phyloP scores from a whole-genome alignment of 2,797 vertebrate species.

The Novumbra hubbsi region DNA sequence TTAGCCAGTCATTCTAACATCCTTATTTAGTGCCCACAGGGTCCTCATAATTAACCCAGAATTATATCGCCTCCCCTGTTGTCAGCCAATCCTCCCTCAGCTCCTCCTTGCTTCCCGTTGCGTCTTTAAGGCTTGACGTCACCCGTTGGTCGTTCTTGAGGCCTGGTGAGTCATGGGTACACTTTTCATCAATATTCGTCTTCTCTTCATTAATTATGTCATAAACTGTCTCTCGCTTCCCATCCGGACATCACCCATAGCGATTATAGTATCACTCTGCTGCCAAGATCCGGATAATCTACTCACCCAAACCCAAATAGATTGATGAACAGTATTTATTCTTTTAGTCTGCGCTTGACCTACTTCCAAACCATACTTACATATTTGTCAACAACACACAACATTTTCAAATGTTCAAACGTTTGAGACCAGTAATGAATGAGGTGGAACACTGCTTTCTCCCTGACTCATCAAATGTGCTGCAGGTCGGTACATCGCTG shows the following conservation, averaged over 20 bases:
- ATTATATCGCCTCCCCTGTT: slow-evolving; percentile 46
- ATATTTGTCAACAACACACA: too few relatives aligned
- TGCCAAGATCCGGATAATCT: slow-evolving; percentile 14
- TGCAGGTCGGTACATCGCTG: neutral
- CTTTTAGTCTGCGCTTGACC: neutral
- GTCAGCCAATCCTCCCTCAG: slow-evolving; percentile 47
- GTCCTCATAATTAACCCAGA: slow-evolving; percentile 70
- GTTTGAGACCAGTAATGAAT: neutral
- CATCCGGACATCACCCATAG: slow-evolving; percentile 29
- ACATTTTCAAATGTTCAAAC: too few relatives aligned
- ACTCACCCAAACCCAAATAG: slow-evolving; percentile 26
- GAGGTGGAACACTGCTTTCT: neutral
- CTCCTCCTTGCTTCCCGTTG: slow-evolving; percentile 34
- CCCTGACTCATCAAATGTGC: neutral
- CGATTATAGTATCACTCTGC: slow-evolving; percentile 33
- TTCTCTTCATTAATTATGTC: slow-evolving; percentile 50
- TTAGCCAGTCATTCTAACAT: slow-evolving; percentile 66
- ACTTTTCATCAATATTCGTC: slow-evolving; percentile 53
- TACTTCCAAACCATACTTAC: too few relatives aligned
- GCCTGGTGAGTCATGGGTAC: slow-evolving; percentile 49
- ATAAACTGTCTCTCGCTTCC: slow-evolving; percentile 27
- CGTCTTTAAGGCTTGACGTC: slow-evolving; percentile 59
- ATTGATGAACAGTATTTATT: slow-evolving; percentile 34
- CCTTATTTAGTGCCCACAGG: slow-evolving; percentile 70
- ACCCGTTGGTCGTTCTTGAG: slow-evolving; percentile 36